Base-by-base conservation (phyloP, 2,888 invertebrate species). In the Drosophila kambysellisi region DNA sequence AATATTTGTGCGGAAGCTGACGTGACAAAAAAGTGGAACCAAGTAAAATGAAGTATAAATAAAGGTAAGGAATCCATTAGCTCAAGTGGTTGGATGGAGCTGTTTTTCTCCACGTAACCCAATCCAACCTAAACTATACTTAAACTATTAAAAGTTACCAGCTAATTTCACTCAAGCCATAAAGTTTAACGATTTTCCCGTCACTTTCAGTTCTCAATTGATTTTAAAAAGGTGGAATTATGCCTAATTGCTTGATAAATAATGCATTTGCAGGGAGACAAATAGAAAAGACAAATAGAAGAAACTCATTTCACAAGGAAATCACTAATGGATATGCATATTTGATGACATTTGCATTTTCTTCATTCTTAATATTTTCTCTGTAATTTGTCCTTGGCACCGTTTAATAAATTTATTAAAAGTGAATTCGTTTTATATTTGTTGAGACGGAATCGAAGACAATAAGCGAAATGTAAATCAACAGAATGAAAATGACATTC, bases 401-500 rank as follows among this genome's bases (percentile, higher is more conserved):
- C 64, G 56, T 70, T 46, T 75, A 74, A 77, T 79, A 77, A 83
- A 79, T 79, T 46, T 74, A 89, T 89, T 73, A 61, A 90, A 83
- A 73, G 54, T 62, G 54, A 71, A 74, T 79, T 71, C 59, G 70
- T 66, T 25, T 15, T n/a, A 15, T 46, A 65, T 60, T 68, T 62
- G 70, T 65, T 59, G 60, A 51, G 60, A 52, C 57, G 51, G 46
- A 25, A 51, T 46, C 32, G 61, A 70, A 74, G 74, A 76, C 73
- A 81, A 82, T 78, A 74, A 81, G 76, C 69, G 25, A 76, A 86
- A 90, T 81, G 76, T 73, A 79, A 89, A 81, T 87, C 82, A 74
- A 84, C 62, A 73, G 64, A 83, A 73, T 73, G 74, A 70, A 84
- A 71, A 68, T 52, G 75, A 67, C 70, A 66, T 81, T 83, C 67